Percentiles rank a stretch among this genome's conserved stretches.
These are phyloP conservation scores for Gobiocypris rarus DNA, from an alignment of 2,113 vertebrate species.

Conservation along the genomic window DNA sequence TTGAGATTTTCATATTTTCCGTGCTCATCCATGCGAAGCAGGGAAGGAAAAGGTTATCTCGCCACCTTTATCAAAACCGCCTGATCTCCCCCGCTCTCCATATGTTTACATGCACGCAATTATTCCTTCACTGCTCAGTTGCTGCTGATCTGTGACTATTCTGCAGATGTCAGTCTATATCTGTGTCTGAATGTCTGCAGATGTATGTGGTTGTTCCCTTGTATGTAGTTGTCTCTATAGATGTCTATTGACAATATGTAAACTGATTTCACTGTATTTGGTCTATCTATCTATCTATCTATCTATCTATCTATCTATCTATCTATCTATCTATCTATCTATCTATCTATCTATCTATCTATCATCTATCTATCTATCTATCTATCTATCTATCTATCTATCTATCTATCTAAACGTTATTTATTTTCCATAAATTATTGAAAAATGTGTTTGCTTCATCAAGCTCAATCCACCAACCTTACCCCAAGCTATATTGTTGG, in stretches of 20 bases:
- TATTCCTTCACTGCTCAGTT: conserved; percentile 3
- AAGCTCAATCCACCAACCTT: too few relatives aligned
- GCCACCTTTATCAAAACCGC: conserved; percentile 41
- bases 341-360: too few relatives aligned
- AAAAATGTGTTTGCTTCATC: too few relatives aligned
- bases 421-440: too few relatives aligned
- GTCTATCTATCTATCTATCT: too few relatives aligned
- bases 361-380: too few relatives aligned
- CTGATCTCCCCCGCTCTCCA: conserved; percentile 1
- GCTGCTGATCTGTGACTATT: background rate
- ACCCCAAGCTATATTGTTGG: too few relatives aligned
- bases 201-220: background rate
- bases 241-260: background rate
- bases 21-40: conserved; percentile 34
- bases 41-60: conserved; percentile 46
- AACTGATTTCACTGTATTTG: conserved; percentile 2
- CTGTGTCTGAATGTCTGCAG: background rate
- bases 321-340: too few relatives aligned
- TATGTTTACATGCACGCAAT: conserved; percentile 35
- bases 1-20: conserved; percentile 41
- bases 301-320: too few relatives aligned
- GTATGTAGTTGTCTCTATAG: background rate
- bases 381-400: too few relatives aligned
- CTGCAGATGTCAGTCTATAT: background rate
- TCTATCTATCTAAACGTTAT: too few relatives aligned